Base-by-base conservation (phyloP, 2,113 vertebrate genomes). In the Psammodynastes pulverulentus region DNA sequence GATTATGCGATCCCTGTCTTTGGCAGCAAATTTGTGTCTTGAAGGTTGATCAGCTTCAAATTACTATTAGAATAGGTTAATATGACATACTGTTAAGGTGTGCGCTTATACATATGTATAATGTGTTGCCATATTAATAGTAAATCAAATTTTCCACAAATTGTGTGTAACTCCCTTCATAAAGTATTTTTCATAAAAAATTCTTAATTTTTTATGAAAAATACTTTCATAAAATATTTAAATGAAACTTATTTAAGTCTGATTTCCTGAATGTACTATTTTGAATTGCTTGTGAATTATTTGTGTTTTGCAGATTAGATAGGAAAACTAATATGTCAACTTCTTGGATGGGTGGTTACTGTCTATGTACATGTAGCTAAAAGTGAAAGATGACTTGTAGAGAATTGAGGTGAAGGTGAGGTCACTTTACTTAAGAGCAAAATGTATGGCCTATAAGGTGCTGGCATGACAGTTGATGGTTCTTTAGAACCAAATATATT, bases 11-110 rank as follows among this genome's bases (percentile, higher is more conserved):
- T 97, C 96, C 96, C 94, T 97, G 97, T 97, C 98, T 96, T 97
- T 95, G 96, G 96, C 95, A 98, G 97, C 97, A 97, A 97, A 98
- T 98, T 97, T 97, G 97, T 98, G 95, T 97, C 97, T 97, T 97
- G 97, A 97, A 98, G 97, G 97, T 97, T 98, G 97, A 97, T 98
- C 97, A 97, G 95, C 96, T 97, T 96, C 97, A 96, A 97, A 97
- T 97, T 97, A 96, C 97, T 95, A 95, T 98, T 97, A 97, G 96
- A 97, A 97, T 97, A 97, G 97, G 97, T 98, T 98, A 98, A 98
- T 96, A 90, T 96, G 97, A 96, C 95, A 93, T 93, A 93, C 94
- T 94, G 88, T 94, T 92, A 94, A 72, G 88, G 90, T 92, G 90
- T 92, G 95, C 95, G 91, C 90, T 96, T 96, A n/a, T 95, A 94